A percentile compares a stretch with the other conserved stretches of the same genome.
Evolutionary conservation across 2,113 vertebrate genomes (phyloP).

Genomic region (Chaetops frenatus): DNA sequence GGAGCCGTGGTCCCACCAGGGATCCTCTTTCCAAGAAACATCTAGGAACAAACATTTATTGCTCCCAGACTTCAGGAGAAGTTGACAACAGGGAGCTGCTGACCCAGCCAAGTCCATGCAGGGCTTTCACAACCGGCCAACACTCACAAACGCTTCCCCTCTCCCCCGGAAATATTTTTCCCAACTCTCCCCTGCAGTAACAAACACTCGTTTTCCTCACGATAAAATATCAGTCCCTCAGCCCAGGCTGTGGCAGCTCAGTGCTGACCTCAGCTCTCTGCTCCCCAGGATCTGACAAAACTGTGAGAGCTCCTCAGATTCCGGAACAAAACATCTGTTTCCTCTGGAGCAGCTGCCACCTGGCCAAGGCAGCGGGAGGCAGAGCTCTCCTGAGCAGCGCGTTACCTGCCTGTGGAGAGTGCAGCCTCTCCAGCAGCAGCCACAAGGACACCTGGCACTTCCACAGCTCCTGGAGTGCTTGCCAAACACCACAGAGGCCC

Average conservation of each 20-base stretch:
- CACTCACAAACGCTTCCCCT: not conserved
- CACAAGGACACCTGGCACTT: not conserved
- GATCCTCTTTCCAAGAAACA: not conserved
- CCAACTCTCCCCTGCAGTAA: not conserved
- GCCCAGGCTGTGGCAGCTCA: not conserved
- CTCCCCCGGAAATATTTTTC: not conserved
- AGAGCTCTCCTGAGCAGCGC: not conserved
- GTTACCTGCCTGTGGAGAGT: not conserved
- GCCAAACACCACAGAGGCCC: not conserved
- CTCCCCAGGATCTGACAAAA: not conserved
- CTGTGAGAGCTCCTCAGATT: not conserved
- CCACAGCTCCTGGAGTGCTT: rapidly evolving
- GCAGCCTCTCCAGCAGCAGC: not conserved
- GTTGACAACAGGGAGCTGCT: not conserved
- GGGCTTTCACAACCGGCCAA: not conserved
- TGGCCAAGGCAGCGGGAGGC: not conserved
- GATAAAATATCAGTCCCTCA: not conserved
- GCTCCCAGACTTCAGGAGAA: not conserved
- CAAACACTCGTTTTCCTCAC: not conserved
- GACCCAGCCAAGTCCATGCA: not conserved
- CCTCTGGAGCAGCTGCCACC: slow-evolving; percentile 47
- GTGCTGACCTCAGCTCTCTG: slow-evolving; percentile 19
- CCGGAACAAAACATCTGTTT: slow-evolving; percentile 15
- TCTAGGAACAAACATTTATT: not conserved
- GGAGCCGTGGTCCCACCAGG: rapidly evolving